Evolutionary conservation across 2,888 invertebrate species (phyloP).

Genomic region (Conomelus anceps): DNA sequence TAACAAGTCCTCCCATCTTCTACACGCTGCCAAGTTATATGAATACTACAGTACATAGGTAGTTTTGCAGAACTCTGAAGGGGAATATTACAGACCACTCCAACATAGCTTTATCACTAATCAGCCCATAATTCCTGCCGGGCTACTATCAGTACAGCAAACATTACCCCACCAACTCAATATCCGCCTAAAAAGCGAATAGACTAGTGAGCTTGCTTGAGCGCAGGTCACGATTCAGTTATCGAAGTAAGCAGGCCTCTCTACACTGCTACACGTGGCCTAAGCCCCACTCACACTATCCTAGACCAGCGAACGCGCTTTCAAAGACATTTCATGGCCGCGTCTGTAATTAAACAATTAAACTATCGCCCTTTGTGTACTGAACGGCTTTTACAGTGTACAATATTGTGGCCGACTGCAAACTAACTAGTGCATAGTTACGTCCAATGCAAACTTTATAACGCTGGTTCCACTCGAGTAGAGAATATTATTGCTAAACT

Average conservation of each 20-base stretch:
- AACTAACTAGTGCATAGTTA: neutral
- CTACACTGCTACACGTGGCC: too few relatives aligned
- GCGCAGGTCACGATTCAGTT: neutral
- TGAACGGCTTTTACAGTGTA: too few relatives aligned
- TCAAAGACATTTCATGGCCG: neutral
- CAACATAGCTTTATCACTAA: neutral
- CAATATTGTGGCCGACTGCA: neutral
- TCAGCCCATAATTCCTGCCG: neutral
- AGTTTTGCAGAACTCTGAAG: too few relatives aligned
- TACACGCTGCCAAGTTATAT: too few relatives aligned
- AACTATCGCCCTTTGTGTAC: neutral
- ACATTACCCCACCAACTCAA: neutral
- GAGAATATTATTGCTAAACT: neutral
- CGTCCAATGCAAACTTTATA: neutral
- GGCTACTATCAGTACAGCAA: neutral
- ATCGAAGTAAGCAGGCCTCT: neutral
- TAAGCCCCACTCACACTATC: too few relatives aligned
- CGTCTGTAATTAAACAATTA: neutral
- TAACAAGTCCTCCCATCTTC: too few relatives aligned
- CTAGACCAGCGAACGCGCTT: neutral
- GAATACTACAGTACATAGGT: too few relatives aligned
- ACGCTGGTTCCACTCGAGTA: neutral
- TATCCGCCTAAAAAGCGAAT: neutral
- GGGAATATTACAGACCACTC: neutral
- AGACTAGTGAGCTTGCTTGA: too few relatives aligned